Base-by-base conservation (phyloP, 2,113 vertebrate species). In the Colius striatus region DNA sequence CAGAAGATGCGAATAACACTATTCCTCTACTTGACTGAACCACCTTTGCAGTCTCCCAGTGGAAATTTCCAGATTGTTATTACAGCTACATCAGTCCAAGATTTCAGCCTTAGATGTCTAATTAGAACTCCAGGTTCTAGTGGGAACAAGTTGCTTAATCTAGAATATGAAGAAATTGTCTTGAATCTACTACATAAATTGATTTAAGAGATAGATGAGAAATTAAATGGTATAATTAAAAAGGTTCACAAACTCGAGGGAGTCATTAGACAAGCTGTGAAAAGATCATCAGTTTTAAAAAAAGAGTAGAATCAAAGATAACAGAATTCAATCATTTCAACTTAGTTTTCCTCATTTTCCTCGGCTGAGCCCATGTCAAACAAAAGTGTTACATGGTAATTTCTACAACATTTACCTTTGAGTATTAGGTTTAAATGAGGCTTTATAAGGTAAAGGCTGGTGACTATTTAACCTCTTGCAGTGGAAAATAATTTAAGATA, bases 311-410 rank as follows among this genome's bases (percentile, higher is more conserved):
- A 87, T 75, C 61, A 61, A 78, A 87, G 83, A 76, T 89, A 95
- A 90, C 70, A 29, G 70, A 84, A 92, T 93, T 95, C 88, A 89
- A 78, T n/a, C 13, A 1, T 90, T 95, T 95, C 61, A 72, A 23
- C 47, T 86, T 57, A 51, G 70, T 78, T 86, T 94, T 67, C 67
- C 48, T 87, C 75, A 77, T 92, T 96, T 95, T 90, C 45, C 68
- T 68, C 73, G 86, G 68, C 2, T 97, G 80, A 94, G 41, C 55
- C 62, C 91, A 75, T 38, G 66, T 92, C 95, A 96, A 95, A 96
- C 73, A 90, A 34, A 72, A 90, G 34, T 11, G 48, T 87, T 89
- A 89, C 88, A 72, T 16, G 76, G 80, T 41, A 95, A 94, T 95
- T 94, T 83, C 82, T 62, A 47, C 67, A 48, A n/a, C 22, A 1